Conservation (phyloP, 2,113 vertebrate genomes). For the Grus americana region DNA sequence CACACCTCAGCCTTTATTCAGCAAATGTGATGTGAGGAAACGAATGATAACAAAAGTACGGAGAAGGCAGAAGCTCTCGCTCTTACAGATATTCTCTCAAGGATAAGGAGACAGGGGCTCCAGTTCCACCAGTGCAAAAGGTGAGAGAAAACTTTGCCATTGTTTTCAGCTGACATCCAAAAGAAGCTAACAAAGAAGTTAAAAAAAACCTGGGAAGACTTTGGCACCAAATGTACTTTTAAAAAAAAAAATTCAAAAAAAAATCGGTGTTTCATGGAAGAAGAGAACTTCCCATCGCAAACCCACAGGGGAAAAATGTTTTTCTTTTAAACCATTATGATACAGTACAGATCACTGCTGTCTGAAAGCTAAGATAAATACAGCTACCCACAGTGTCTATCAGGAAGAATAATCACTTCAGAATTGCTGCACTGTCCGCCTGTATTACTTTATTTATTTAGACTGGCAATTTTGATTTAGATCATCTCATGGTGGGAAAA, state of each 20-base stretch:
- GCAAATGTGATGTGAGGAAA: not conserved
- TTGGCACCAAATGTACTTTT: not conserved
- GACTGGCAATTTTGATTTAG: conserved; percentile 39
- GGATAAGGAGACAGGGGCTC: not conserved
- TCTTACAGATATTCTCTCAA: not conserved
- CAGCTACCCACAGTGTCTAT: conserved; percentile 30
- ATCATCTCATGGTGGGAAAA: not conserved
- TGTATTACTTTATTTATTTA: conserved; percentile 43
- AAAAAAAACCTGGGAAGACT: not conserved
- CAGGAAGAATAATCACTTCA: conserved; percentile 50
- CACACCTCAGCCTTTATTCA: not conserved
- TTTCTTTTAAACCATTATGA: conserved; percentile 8
- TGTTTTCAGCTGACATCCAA: not conserved
- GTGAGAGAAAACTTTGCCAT: not conserved
- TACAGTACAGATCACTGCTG: not conserved
- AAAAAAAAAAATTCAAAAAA: not conserved
- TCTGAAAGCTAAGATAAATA: conserved; percentile 34
- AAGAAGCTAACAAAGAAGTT: not conserved
- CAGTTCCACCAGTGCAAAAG: not conserved
- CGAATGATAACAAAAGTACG: not conserved
- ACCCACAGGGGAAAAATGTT: not conserved
- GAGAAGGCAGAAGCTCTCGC: not conserved
- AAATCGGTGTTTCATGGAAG: not conserved
- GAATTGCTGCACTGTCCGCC: conserved; percentile 6
- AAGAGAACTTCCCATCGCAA: not conserved